Evolutionary conservation across 1,140 invertebrate genomes (phyloP).

Genomic region (Drosophila ercepeae): DNA sequence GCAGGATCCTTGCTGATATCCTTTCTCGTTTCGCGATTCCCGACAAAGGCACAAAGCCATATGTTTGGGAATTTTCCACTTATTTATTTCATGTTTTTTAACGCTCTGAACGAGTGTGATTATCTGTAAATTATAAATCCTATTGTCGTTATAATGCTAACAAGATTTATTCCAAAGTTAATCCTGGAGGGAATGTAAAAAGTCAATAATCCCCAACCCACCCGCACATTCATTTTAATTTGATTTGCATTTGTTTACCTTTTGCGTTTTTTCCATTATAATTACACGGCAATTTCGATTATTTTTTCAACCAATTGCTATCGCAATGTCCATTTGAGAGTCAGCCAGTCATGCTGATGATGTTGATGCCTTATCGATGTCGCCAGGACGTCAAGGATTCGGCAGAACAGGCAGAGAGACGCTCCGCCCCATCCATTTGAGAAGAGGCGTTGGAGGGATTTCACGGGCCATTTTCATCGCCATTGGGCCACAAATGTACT

Average conservation of each 20-base stretch:
- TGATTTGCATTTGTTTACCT: constrained; percentile 72
- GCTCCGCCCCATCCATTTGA: no score
- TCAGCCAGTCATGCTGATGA: constrained; percentile 47
- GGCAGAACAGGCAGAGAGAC: neutral
- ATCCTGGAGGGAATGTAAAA: neutral
- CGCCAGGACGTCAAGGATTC: neutral
- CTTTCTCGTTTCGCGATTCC: neutral
- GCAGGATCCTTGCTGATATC: constrained; percentile 11
- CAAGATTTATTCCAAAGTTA: neutral
- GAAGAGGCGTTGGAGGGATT: constrained; percentile 21
- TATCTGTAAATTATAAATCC: constrained; percentile 9
- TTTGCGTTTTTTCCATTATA: constrained; percentile 34
- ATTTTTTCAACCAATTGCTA: constrained; percentile 29
- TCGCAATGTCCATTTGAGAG: constrained; percentile 60
- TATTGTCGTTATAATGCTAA: neutral
- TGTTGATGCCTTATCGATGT: constrained; percentile 69
- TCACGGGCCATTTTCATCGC: constrained; percentile 61
- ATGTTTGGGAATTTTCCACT: constrained; percentile 40
- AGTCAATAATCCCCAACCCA: neutral
- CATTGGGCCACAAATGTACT: constrained; percentile 71
- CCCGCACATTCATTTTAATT: constrained; percentile 38
- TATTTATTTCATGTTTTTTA: neutral
- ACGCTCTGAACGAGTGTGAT: constrained; percentile 19
- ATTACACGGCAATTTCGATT: constrained; percentile 17
- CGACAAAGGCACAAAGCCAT: constrained; percentile 5